phyloP scores from a whole-genome alignment of 1,140 invertebrate genomes.

The Kradibia gibbosae region DNA sequence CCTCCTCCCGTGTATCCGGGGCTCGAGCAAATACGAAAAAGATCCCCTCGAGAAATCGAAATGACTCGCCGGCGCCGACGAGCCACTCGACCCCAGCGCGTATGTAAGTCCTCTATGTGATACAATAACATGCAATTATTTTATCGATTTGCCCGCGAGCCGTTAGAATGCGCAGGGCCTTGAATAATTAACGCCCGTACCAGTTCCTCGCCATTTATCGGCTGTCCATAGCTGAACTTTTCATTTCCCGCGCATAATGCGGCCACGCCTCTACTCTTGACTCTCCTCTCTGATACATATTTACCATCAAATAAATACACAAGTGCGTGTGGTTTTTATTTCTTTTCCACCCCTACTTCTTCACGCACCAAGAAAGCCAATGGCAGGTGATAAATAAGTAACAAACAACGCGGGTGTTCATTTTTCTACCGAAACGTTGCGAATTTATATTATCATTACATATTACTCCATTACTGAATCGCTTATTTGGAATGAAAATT shows the following conservation, averaged over 20 bases:
- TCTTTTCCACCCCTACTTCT: not conserved
- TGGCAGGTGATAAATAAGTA: not conserved
- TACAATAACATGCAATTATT: constrained; percentile 16
- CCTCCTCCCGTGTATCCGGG: not conserved
- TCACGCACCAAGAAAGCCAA: not conserved
- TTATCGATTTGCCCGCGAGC: constrained; percentile 16
- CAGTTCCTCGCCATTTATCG: not conserved
- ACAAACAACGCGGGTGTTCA: not conserved
- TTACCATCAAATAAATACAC: constrained; percentile 20
- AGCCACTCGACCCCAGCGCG: constrained; percentile 6
- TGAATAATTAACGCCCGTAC: constrained; percentile 34
- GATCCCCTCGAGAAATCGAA: constrained; percentile 44
- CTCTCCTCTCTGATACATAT: constrained; percentile 7
- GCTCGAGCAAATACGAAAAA: constrained; percentile 48
- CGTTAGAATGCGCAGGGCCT: constrained; percentile 19
- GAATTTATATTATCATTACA: not conserved
- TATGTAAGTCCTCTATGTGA: constrained; percentile 6
- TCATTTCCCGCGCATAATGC: constrained; percentile 11
- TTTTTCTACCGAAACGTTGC: not conserved
- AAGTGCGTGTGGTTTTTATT: not conserved
- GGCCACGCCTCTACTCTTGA: not conserved
- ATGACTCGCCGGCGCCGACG: not conserved
- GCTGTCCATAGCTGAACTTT: constrained; percentile 2
- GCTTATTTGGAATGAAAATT: not conserved
- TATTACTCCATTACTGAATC: not conserved